Evolutionary conservation across 2,113 vertebrate species (phyloP).

Genomic region (Stegastes partitus): DNA sequence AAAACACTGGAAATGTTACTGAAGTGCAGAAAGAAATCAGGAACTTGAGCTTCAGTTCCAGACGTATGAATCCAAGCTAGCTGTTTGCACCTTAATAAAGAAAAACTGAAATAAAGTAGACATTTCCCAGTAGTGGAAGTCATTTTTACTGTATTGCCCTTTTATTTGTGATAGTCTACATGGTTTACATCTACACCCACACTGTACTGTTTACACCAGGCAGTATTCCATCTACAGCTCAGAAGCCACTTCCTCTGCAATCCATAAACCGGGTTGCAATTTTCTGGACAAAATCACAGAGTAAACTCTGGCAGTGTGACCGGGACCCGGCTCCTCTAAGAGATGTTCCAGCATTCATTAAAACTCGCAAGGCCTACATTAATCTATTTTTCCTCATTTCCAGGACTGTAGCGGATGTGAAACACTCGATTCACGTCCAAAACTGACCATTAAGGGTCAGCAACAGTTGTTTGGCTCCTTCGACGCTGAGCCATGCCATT

Average conservation of each 20-base stretch:
- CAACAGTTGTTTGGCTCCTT: constrained; percentile 16
- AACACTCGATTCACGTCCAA: constrained; percentile 4
- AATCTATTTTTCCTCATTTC: constrained; percentile 36
- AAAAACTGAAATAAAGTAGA: not conserved
- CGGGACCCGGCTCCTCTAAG: constrained; percentile 41
- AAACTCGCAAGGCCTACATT: constrained; percentile 51
- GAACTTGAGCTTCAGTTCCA: not conserved
- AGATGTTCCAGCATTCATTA: constrained; percentile 33
- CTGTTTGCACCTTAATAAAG: not conserved
- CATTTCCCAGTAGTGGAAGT: not conserved
- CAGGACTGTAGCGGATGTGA: constrained; percentile 34
- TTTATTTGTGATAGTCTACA: not conserved
- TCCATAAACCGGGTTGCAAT: constrained; percentile 28
- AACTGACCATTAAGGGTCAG: constrained; percentile 37
- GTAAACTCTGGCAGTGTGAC: constrained; percentile 42
- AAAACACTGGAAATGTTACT: not conserved
- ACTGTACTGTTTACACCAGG: constrained; percentile 23
- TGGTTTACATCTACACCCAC: constrained; percentile 18
- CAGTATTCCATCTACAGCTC: constrained; percentile 44
- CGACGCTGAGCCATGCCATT: not conserved
- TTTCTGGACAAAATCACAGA: constrained; percentile 61
- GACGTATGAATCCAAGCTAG: not conserved
- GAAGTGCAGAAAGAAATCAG: accelerated
- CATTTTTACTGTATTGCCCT: constrained; percentile 3
- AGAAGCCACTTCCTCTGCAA: constrained; percentile 45